Evolutionary conservation across 2,888 invertebrate species (phyloP).

Genomic region (Orthosia cruda): DNA sequence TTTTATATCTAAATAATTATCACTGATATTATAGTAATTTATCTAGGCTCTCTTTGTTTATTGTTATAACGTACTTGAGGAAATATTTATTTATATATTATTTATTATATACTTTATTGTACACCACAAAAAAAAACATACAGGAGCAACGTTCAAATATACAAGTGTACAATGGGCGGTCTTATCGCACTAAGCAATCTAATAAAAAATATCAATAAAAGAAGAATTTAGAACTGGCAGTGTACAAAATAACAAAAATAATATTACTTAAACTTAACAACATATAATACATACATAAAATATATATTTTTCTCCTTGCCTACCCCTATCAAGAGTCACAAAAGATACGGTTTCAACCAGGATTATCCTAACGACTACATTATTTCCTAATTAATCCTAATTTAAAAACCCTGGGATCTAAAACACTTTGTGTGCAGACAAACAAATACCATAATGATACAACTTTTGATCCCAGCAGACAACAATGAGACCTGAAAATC

Average conservation of each 20-base stretch:
- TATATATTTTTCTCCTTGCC: neutral
- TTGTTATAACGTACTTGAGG: neutral
- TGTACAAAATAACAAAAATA: too few species aligned
- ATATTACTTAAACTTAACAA: too few species aligned
- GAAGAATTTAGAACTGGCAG: too few species aligned
- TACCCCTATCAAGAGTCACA: neutral
- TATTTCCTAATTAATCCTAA: constrained; percentile 9
- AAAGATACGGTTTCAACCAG: neutral
- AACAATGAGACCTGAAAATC: neutral
- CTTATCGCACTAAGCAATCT: too few species aligned
- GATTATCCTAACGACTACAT: neutral
- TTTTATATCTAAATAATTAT: too few species aligned
- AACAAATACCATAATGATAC: constrained; percentile 1
- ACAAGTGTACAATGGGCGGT: too few species aligned
- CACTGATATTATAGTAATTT: neutral
- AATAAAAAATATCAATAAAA: too few species aligned
- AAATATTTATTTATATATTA: too few species aligned
- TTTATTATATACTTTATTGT: too few species aligned
- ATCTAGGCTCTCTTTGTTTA: neutral
- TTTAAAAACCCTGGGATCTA: neutral
- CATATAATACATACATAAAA: too few species aligned
- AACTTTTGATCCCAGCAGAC: constrained; percentile 20
- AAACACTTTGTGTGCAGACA: constrained; percentile 13
- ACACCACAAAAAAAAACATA: too few species aligned
- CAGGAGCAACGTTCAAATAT: too few species aligned